A percentile compares a stretch with the other conserved stretches of the same genome.
phyloP scores from a whole-genome alignment of 2,888 invertebrate species.

The Drosophila demipolita region DNA sequence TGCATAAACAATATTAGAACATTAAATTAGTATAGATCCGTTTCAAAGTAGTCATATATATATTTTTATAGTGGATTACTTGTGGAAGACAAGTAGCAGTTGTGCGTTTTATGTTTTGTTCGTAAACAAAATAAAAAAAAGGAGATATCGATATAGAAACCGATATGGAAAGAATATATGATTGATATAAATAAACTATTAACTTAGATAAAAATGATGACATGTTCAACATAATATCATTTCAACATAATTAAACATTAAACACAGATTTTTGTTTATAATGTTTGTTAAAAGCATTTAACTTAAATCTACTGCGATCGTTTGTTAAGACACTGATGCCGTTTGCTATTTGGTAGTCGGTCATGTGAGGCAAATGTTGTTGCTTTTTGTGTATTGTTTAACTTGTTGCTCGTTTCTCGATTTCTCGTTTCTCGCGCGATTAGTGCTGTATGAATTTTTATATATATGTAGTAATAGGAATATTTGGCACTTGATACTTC shows the following conservation, averaged over 20 bases:
- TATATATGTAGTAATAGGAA: conserved; percentile 57
- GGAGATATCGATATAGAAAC: conserved; percentile 15
- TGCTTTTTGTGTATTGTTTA: conserved; percentile 32
- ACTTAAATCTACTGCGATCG: conserved; percentile 50
- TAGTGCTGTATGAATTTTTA: conserved; percentile 16
- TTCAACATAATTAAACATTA: conserved; percentile 63
- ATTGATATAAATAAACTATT: conserved; percentile 10
- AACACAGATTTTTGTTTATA: conserved; percentile 36
- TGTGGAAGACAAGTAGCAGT: conserved; percentile 68
- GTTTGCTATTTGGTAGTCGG: conserved; percentile 62
- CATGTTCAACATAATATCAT: conserved; percentile 79
- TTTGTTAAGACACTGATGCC: conserved; percentile 67
- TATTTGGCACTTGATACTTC: conserved; percentile 68
- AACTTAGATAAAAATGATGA: conserved; percentile 62
- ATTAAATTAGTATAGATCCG: conserved; percentile 10
- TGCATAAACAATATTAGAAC: conserved; percentile 15
- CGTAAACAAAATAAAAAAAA: conserved; percentile 40
- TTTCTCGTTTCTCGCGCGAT: conserved; percentile 18
- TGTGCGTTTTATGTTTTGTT: conserved; percentile 35
- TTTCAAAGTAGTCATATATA: conserved; percentile 10
- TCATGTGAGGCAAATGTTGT: conserved; percentile 65
- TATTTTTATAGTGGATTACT: conserved; percentile 41
- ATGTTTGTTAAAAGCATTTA: conserved; percentile 14
- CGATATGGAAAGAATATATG: not conserved
- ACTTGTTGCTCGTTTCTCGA: conserved; percentile 20